Evolutionary conservation across 2,113 vertebrate species (phyloP).

Genomic region (Rhizomys pruinosus): DNA sequence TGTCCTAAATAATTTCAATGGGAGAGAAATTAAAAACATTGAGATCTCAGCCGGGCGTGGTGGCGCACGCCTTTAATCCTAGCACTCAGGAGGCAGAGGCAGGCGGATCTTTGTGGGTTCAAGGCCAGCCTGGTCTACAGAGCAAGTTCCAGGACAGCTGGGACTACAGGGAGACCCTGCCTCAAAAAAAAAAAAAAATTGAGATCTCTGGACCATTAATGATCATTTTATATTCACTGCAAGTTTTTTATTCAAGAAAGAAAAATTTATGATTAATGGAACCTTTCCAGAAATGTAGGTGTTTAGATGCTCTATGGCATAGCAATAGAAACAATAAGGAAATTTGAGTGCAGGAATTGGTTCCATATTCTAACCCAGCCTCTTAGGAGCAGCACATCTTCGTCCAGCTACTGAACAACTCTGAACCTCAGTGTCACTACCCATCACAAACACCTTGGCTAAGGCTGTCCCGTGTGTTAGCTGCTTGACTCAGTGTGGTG

Average conservation of each 20-base stretch:
- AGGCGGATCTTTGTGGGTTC: too few relatives aligned
- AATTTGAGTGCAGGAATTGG: neutral
- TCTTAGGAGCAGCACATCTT: neutral
- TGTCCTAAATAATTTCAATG: constrained; percentile 33
- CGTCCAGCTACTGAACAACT: neutral
- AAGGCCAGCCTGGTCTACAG: too few relatives aligned
- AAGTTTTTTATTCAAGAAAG: neutral
- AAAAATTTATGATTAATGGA: neutral
- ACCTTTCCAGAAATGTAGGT: neutral
- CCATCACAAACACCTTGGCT: neutral
- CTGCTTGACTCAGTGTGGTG: neutral
- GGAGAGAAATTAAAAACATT: neutral
- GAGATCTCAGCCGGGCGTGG: too few relatives aligned
- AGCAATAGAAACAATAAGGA: neutral
- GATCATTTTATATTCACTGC: neutral
- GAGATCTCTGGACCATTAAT: neutral
- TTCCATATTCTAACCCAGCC: neutral
- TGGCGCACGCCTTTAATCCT: too few relatives aligned
- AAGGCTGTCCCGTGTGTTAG: neutral
- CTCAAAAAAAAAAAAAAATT: too few relatives aligned
- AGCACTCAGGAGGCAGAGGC: too few relatives aligned
- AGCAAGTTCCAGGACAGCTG: too few relatives aligned
- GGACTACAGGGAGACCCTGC: too few relatives aligned
- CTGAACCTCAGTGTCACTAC: neutral
- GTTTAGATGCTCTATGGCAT: neutral